phyloP scores from a whole-genome alignment of 2,888 invertebrate genomes.

The Drosophila atroscutellata region DNA sequence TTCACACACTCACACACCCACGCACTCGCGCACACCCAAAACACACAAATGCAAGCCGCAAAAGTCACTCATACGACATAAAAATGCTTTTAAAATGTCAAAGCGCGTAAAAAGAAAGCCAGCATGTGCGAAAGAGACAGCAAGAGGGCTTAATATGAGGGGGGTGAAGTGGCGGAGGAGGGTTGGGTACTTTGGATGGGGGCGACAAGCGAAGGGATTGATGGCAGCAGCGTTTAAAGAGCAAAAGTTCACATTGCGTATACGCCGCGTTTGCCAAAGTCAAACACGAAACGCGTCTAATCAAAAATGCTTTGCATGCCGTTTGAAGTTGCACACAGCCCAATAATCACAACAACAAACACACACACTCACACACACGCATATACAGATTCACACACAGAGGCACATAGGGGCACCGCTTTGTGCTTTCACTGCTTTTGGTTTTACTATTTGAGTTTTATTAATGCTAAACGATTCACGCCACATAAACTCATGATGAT shows the following conservation, averaged over 20 bases:
- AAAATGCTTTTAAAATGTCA: slow-evolving; percentile 81
- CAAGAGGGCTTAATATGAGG: not conserved
- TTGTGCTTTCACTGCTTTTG: slow-evolving; percentile 50
- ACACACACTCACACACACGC: slow-evolving; percentile 2
- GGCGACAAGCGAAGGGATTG: slow-evolving; percentile 64
- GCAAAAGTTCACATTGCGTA: slow-evolving; percentile 72
- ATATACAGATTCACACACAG: not conserved
- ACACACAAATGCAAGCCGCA: slow-evolving; percentile 59
- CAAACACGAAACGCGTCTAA: slow-evolving; percentile 68
- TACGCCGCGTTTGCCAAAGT: slow-evolving; percentile 66
- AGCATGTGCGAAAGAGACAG: slow-evolving; percentile 26
- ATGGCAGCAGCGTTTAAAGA: slow-evolving; percentile 65
- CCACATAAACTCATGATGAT: slow-evolving; percentile 26
- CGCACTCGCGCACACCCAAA: slow-evolving; percentile 18
- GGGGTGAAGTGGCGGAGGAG: not conserved
- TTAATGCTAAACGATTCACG: slow-evolving; percentile 60
- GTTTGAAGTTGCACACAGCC: slow-evolving; percentile 60
- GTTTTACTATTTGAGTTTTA: slow-evolving; percentile 66
- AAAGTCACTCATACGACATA: slow-evolving; percentile 72
- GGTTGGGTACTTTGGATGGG: slow-evolving; percentile 29
- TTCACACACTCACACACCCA: slow-evolving; percentile 36
- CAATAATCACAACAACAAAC: slow-evolving; percentile 17
- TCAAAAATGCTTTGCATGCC: slow-evolving; percentile 79
- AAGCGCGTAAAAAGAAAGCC: slow-evolving; percentile 72
- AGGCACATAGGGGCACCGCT: slow-evolving; percentile 17